These are phyloP conservation scores for Oncorhynchus kisutch DNA, from an alignment of 2,113 vertebrate genomes.

Conservation along the genomic window DNA sequence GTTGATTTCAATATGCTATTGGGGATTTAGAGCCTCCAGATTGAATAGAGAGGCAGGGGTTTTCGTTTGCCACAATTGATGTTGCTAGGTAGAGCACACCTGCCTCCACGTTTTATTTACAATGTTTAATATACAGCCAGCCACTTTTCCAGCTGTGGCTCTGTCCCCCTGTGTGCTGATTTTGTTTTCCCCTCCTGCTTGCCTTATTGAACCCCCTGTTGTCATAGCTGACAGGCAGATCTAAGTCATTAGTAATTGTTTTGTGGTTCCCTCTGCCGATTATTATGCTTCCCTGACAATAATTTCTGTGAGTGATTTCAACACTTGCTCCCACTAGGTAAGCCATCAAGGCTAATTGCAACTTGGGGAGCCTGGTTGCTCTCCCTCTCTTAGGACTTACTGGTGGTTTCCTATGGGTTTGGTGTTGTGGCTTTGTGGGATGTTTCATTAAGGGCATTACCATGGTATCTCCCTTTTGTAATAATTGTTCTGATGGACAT, in stretches of 20 bases:
- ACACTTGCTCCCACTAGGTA: conserved; percentile 65
- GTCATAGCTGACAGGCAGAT: conserved; percentile 62
- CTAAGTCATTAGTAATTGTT: conserved; percentile 72
- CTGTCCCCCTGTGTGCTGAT: conserved; percentile 37
- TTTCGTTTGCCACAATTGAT: conserved; percentile 41
- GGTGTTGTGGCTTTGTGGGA: conserved; percentile 1
- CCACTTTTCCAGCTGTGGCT: neutral
- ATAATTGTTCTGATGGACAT: neutral
- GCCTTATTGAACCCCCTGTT: conserved; percentile 60
- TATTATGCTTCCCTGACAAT: conserved; percentile 62
- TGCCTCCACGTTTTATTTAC: conserved; percentile 43
- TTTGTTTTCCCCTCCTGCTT: conserved; percentile 52
- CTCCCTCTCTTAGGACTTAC: neutral
- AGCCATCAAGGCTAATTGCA: conserved; percentile 76
- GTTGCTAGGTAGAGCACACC: conserved; percentile 46
- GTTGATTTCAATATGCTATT: no score
- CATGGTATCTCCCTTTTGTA: neutral
- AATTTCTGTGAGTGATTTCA: conserved; percentile 60
- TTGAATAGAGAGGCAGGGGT: no score
- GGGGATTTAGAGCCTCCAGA: no score
- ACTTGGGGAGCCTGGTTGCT: conserved; percentile 54
- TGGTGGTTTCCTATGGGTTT: conserved; percentile 27
- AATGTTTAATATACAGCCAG: neutral
- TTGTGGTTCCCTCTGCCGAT: conserved; percentile 70
- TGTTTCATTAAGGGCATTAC: neutral